Conservation (phyloP, 2,797 vertebrate species). For the Emys orbicularis region DNA sequence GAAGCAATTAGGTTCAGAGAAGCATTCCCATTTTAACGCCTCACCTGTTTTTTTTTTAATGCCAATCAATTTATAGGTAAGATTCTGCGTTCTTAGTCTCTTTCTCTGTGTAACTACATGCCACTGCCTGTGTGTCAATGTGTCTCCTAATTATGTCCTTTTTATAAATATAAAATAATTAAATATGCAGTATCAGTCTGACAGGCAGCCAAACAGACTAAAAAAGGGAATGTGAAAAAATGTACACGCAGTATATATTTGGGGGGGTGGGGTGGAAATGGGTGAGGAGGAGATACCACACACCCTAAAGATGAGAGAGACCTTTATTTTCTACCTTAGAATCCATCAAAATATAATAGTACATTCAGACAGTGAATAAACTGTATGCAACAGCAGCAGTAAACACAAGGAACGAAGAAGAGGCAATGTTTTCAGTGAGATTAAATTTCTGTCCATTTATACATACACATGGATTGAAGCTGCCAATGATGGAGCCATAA, state of each 20-base stretch:
- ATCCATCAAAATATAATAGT: background rate
- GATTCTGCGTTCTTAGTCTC: background rate
- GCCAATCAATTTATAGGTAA: background rate
- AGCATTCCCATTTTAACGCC: background rate
- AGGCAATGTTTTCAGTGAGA: background rate
- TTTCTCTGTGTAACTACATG: background rate
- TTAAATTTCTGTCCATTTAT: background rate
- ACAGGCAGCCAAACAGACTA: background rate
- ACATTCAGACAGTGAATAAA: background rate
- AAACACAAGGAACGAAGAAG: background rate
- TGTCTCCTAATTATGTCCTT: background rate
- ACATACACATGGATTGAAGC: background rate
- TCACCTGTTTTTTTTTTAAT: background rate
- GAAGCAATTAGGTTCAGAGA: background rate
- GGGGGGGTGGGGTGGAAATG: background rate
- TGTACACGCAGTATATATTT: background rate
- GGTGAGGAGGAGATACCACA: background rate
- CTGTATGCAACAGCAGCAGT: background rate
- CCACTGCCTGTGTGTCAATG: fast-evolving
- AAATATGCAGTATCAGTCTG: background rate
- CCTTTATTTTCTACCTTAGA: background rate
- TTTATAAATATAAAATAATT: background rate
- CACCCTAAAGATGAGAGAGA: background rate
- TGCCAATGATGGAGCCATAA: background rate
- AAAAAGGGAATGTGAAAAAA: background rate